A percentile compares a stretch with the other conserved stretches of the same genome.
Evolutionary conservation across 2,113 vertebrate genomes (phyloP).

Genomic region (Sylvicapra grimmia): DNA sequence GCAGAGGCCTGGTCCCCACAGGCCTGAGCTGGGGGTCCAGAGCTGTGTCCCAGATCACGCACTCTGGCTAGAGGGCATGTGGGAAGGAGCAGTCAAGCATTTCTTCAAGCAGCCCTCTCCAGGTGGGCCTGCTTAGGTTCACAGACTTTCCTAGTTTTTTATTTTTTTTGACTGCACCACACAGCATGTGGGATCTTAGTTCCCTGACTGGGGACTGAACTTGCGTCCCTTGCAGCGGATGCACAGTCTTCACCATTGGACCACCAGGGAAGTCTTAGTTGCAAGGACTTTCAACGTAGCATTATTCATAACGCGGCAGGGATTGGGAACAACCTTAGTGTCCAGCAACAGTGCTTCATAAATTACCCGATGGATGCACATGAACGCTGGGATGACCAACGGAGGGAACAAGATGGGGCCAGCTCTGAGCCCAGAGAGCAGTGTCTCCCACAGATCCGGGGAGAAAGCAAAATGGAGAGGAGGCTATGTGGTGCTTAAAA

Average conservation of each 20-base stretch:
- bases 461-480: neutral
- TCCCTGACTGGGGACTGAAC: neutral
- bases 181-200: neutral
- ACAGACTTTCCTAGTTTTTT: neutral
- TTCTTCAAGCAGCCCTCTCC: neutral
- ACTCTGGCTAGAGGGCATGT: fast-evolving
- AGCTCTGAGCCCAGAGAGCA: fast-evolving
- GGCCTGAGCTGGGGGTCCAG: neutral
- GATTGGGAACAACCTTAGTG: neutral
- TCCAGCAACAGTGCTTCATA: neutral
- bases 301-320: neutral
- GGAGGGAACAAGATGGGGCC: fast-evolving
- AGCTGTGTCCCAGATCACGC: fast-evolving
- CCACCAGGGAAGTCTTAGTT: neutral
- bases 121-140: neutral
- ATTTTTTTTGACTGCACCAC: neutral
- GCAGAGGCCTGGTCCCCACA: neutral
- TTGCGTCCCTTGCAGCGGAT: fast-evolving
- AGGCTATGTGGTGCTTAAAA: neutral
- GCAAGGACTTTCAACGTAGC: neutral
- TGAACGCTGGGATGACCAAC: fast-evolving
- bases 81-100: neutral
- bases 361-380: fast-evolving
- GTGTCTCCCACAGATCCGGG: fast-evolving
- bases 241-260: neutral